Conservation (phyloP, 2,888 invertebrate genomes). For the Chrysopilus asiliformis region DNA sequence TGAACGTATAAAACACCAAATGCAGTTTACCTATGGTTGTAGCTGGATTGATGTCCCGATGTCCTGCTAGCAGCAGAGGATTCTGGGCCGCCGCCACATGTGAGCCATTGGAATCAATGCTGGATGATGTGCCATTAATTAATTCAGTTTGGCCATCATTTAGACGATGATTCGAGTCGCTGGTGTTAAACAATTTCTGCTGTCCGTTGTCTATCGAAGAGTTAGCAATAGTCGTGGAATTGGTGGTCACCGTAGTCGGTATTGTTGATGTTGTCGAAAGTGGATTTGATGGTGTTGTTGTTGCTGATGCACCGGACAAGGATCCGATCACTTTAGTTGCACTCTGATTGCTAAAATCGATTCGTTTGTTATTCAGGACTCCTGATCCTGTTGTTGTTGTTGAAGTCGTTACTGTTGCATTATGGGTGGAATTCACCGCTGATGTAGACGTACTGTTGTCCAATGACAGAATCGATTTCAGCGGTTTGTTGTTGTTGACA, state of each 20-base stretch:
- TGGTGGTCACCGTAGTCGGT: background rate
- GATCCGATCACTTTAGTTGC: background rate
- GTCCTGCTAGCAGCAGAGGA: background rate
- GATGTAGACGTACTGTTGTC: constrained; percentile 20
- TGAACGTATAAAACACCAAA: too few relatives aligned
- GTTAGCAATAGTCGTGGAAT: constrained; percentile 6
- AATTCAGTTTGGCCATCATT: constrained; percentile 8
- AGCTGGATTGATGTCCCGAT: constrained; percentile 6
- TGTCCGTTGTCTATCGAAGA: constrained; percentile 10
- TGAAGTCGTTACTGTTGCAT: constrained; percentile 4
- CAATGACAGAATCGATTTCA: constrained; percentile 31
- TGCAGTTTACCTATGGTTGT: too few relatives aligned
- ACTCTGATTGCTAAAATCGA: constrained; percentile 5
- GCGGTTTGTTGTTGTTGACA: constrained; percentile 30
- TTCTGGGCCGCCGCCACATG: background rate
- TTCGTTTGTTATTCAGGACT: constrained; percentile 3
- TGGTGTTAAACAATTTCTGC: constrained; percentile 18
- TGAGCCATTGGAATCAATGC: constrained; percentile 1
- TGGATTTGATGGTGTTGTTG: background rate
- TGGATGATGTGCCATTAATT: constrained; percentile 10
- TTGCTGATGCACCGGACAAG: background rate
- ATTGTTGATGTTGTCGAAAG: constrained; percentile 1
- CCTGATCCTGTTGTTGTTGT: constrained; percentile 1
- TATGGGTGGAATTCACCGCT: too few relatives aligned
- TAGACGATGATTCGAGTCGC: constrained; percentile 20